Percentiles rank a stretch among this genome's conserved stretches.
phyloP scores from a whole-genome alignment of 2,113 vertebrate genomes.

The Thamnaconus septentrionalis region DNA sequence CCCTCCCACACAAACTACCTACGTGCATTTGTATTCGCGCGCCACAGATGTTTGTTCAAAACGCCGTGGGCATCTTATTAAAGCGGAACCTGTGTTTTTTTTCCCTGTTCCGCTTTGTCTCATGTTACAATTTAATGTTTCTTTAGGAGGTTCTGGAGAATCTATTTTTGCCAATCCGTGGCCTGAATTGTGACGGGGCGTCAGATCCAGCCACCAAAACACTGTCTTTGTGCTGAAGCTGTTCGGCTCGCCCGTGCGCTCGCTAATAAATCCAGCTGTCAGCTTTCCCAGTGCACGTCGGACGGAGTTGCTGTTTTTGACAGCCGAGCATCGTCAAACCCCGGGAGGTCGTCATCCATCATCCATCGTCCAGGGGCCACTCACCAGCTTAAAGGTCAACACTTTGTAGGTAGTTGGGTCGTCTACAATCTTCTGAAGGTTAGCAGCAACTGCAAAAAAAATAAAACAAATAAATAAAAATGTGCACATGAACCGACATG shows the following conservation, averaged over 20 bases:
- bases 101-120: too few relatives aligned
- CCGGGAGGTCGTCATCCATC: conserved; percentile 17
- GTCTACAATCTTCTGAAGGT: conserved; percentile 99
- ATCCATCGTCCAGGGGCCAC: conserved; percentile 60
- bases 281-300: not conserved
- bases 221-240: not conserved
- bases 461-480: conserved; percentile 3
- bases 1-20: too few relatives aligned
- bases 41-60: too few relatives aligned
- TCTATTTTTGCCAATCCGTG: not conserved
- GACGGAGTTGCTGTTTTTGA: conserved; percentile 20
- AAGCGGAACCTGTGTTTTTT: too few relatives aligned
- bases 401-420: conserved; percentile 95
- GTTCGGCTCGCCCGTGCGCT: conserved; percentile 13
- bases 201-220: not conserved
- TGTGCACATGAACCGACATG: conserved; percentile 4
- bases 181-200: not conserved
- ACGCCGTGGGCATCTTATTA: too few relatives aligned
- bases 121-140: too few relatives aligned
- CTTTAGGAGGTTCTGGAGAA: too few relatives aligned
- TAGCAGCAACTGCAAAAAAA: conserved; percentile 91
- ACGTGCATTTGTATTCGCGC: too few relatives aligned
- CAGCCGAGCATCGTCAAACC: conserved; percentile 5
- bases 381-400: conserved; percentile 98
- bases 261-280: conserved; percentile 16